Evolutionary conservation across 2,113 vertebrate species (phyloP).

Genomic region (Carassius auratus): DNA sequence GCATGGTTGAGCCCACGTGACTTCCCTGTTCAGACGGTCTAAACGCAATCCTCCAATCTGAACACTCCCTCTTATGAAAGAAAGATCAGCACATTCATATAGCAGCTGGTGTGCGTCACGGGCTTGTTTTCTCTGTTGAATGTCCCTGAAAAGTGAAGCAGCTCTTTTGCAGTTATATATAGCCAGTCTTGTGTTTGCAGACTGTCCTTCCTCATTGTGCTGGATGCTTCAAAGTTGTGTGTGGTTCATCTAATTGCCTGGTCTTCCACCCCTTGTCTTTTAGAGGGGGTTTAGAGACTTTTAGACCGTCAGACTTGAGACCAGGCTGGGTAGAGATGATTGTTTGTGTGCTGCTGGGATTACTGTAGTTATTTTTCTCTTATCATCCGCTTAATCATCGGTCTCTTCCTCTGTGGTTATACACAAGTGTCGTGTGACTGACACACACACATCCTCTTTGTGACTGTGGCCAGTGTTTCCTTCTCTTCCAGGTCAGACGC

Average conservation of each 20-base stretch:
- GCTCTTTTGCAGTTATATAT: background rate
- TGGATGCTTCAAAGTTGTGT: constrained; percentile 20
- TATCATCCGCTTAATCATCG: background rate
- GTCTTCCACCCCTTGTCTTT: background rate
- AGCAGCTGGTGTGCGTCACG: background rate
- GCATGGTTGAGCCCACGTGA: constrained; percentile 22
- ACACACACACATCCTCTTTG: constrained; percentile 27
- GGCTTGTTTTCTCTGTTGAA: background rate
- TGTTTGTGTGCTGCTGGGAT: background rate
- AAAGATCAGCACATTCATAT: background rate
- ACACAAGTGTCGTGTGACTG: constrained; percentile 14
- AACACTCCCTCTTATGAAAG: background rate
- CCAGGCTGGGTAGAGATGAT: background rate
- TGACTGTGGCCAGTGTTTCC: constrained; percentile 47
- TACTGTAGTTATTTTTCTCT: background rate
- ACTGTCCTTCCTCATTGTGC: constrained; percentile 40
- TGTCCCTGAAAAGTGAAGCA: background rate
- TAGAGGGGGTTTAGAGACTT: too few species aligned
- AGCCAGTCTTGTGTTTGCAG: background rate
- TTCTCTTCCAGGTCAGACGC: constrained; percentile 42
- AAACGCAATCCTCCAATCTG: background rate
- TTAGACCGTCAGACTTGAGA: background rate
- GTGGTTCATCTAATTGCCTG: too few species aligned
- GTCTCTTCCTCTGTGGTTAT: constrained; percentile 5
- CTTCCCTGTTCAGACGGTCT: background rate